Conservation (phyloP, 2,888 invertebrate species). For the Gnatocerus cornutus region DNA sequence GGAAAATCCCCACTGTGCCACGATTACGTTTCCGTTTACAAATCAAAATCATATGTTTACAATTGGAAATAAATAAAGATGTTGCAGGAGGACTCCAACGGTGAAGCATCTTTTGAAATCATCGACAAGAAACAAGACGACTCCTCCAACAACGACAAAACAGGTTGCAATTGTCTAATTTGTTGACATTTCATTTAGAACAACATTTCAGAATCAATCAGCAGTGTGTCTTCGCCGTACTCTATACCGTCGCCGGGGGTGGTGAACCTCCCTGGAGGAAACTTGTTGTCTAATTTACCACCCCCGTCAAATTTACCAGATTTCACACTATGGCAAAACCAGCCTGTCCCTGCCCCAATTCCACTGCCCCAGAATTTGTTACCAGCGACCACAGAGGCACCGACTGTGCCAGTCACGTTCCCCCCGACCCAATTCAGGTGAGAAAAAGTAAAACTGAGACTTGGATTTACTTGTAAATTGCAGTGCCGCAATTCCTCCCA, state of each 20-base stretch:
- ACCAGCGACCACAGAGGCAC: slow-evolving; percentile 38
- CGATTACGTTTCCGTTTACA: slow-evolving; percentile 33
- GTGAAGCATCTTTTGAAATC: slow-evolving; percentile 70
- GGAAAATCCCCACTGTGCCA: slow-evolving; percentile 43
- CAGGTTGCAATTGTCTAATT: slow-evolving; percentile 53
- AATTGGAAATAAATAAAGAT: slow-evolving; percentile 49
- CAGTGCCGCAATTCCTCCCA: slow-evolving; percentile 69
- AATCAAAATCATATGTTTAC: slow-evolving; percentile 49
- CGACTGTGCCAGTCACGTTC: slow-evolving; percentile 55
- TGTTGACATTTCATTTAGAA: not conserved
- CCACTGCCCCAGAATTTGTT: slow-evolving; percentile 49
- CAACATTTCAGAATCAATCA: slow-evolving; percentile 49
- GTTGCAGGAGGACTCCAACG: slow-evolving; percentile 69
- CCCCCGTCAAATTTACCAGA: slow-evolving; percentile 81
- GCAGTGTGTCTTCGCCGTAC: slow-evolving; percentile 53
- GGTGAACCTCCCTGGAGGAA: slow-evolving; percentile 72
- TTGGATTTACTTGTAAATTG: slow-evolving; percentile 42
- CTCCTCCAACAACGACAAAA: slow-evolving; percentile 58
- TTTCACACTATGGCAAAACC: slow-evolving; percentile 73
- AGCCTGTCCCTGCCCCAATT: slow-evolving; percentile 51
- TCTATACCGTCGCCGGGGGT: slow-evolving; percentile 69
- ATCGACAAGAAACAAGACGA: slow-evolving; percentile 67
- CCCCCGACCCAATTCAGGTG: slow-evolving; percentile 68
- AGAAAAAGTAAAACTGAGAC: slow-evolving; percentile 33
- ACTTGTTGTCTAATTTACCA: slow-evolving; percentile 79